Evolutionary conservation across 2,888 invertebrate genomes (phyloP).

Genomic region (Hydroisotoma schaefferi): DNA sequence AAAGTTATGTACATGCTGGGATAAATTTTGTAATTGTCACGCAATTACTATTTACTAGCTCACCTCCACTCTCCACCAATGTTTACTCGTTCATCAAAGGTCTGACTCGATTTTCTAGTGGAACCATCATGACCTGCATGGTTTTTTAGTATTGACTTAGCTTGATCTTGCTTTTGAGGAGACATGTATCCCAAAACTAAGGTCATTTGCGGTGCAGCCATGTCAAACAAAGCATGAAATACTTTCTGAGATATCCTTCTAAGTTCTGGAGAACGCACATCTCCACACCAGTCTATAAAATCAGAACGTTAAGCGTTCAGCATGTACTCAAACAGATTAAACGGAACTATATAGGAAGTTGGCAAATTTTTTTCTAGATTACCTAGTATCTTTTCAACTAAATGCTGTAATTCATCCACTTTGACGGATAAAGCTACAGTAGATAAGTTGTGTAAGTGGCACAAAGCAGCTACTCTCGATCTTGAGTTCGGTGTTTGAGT

Average conservation of each 20-base stretch:
- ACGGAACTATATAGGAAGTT: too few species aligned
- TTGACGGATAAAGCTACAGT: slow-evolving; percentile 36
- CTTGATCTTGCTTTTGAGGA: slow-evolving; percentile 47
- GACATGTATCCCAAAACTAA: slow-evolving; percentile 43
- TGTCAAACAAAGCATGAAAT: slow-evolving; percentile 46
- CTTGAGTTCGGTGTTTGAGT: slow-evolving; percentile 83
- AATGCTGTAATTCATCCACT: slow-evolving; percentile 39
- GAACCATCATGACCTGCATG: slow-evolving; percentile 33
- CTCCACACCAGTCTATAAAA: slow-evolving; percentile 46
- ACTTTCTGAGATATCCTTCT: slow-evolving; percentile 47
- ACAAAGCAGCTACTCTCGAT: slow-evolving; percentile 57
- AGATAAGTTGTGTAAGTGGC: slow-evolving; percentile 52
- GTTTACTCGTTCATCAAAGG: slow-evolving; percentile 25
- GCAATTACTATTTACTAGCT: slow-evolving; percentile 10
- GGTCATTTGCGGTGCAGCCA: slow-evolving; percentile 49
- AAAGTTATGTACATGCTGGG: too few species aligned
- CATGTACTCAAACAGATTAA: too few species aligned
- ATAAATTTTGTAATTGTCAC: not conserved
- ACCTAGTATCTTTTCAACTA: slow-evolving; percentile 47
- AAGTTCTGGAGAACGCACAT: slow-evolving; percentile 46
- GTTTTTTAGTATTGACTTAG: slow-evolving; percentile 44
- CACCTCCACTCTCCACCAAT: slow-evolving; percentile 44
- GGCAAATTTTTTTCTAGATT: not conserved
- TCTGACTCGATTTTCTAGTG: slow-evolving; percentile 13
- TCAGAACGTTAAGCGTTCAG: too few species aligned